Base-by-base conservation (phyloP, 2,888 invertebrate species). In the Amblyjoppa fuscipennis region DNA sequence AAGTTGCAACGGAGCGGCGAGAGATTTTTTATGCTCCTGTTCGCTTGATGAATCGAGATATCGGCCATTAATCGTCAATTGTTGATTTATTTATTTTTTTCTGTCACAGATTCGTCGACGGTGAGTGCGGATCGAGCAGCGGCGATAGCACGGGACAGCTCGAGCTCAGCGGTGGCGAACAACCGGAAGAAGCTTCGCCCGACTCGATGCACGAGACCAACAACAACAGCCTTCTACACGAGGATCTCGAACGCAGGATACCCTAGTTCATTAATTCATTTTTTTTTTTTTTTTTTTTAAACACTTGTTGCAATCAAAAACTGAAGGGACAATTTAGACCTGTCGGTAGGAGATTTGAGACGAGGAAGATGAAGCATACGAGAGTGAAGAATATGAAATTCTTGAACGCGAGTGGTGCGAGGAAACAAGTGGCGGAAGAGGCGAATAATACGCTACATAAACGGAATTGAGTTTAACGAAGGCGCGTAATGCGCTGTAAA, bases 141-240 rank as follows among this genome's bases (percentile, higher is more conserved):
- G 94, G 94, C 28, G 94, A 94, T 85, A 93, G 93, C 74, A 94
- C 94, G 78, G 94, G 93, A 49, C 94, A 94, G 84, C 88, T 93
- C 80, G 93, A 93, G 87, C 80, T 93, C 69, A 94, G 94, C 87
- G 93, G 94, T 31, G 93, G 93, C 61, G 93, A 93, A 74, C 94
- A 94, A 81, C 91, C 93, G 76, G 92, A 93, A 86, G 92, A 93
- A 82, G 91, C 93, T 45, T 94, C 94, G 3, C 93, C 94, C 2
- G 91, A 91, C 38, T 93, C 93, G 81, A 91, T 93, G 70, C 93
- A 93, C 90, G 95, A 95, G 91, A 95, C 94, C 88, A 95, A 95
- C 91, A 95, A 95, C 91, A 95, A 95, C 91, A 95, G 94, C 86
- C 93, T 95, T 90, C 95, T 95, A 83, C 95, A 95, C 91, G 95